Conservation (phyloP, 1,140 invertebrate species). For the Atta cephalotes region DNA sequence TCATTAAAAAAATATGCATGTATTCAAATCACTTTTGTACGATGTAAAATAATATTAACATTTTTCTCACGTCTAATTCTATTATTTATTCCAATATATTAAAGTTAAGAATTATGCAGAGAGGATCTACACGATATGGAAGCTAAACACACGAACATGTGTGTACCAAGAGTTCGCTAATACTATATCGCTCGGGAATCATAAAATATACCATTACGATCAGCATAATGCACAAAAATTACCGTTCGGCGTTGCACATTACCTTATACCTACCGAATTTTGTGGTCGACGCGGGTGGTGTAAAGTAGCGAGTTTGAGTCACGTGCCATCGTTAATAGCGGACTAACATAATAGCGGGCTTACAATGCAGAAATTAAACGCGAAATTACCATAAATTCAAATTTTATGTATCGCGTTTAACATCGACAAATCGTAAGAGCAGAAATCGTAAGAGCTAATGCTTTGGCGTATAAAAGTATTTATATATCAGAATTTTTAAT, state of each 20-base stretch:
- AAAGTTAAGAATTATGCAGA: not conserved
- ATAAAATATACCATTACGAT: constrained; percentile 37
- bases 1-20: not conserved
- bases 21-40: not conserved
- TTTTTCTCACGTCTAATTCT: constrained; percentile 10
- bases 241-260: constrained; percentile 3
- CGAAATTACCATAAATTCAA: constrained; percentile 21
- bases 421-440: not conserved
- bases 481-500: not conserved
- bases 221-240: constrained; percentile 36
- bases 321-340: constrained; percentile 18
- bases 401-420: constrained; percentile 24
- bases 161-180: not conserved
- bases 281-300: not conserved
- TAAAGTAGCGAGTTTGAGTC: constrained; percentile 24
- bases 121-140: not conserved
- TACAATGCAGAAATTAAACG: constrained; percentile 42
- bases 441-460: not conserved
- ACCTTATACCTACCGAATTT: constrained; percentile 28
- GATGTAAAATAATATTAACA: not conserved
- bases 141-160: not conserved
- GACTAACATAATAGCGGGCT: constrained; percentile 1
- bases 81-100: constrained; percentile 6
- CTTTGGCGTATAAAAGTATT: not conserved
- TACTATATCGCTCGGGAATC: constrained; percentile 21